Evolutionary conservation across 2,797 vertebrate species (phyloP), one percentile per base, ranked within the genome.

Genomic region (Protosalanx chinensis): DNA sequence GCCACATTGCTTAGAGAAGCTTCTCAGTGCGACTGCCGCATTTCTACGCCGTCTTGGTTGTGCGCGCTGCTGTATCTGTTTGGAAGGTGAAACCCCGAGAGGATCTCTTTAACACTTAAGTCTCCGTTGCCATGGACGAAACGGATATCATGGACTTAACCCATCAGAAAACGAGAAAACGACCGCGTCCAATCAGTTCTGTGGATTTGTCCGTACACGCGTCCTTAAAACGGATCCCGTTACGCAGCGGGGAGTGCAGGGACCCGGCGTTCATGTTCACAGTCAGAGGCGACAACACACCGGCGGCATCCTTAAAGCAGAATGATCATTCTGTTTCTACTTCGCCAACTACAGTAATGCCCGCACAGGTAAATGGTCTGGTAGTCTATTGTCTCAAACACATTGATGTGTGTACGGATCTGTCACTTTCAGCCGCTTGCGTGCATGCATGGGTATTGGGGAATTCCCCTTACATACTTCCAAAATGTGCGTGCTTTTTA

Each of bases 141-240:
- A 90, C 88, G 83, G 91, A 91, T 88, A 89, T 91, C 87, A 92
- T 92, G 90, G 91, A 92, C 83, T 82, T 92, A 78, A 92, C 91
- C 82, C 89, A 90, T 73, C 91, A 90, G 87, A 92, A 90, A 70
- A 84, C 91, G 77, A 90, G 89, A 69, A 92, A 91, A 80, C 88
- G 90, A 71, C 82, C 88, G 85, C 91, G 89, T 84, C 89, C 91
- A 81, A 87, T 90, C 88, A 84, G 78, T 84, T 90, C 87, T 33
- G 85, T 68, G 83, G 90, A 92, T 16, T 89, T 89, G 80, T 82
- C 89, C 23, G 85, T 85, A 75, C 88, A 90, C 76, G 86, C 86
- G 76, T 91, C 94, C 76, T 94, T 95, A 74, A 96, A 97, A 90
- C 94, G 95, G 91, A 91, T 94, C 56, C 95, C 95, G 86, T 88